Percentiles rank a stretch among this genome's conserved stretches.
These are phyloP conservation scores for Agrotis segetum DNA, from an alignment of 2,888 invertebrate species.

Conservation along the genomic window DNA sequence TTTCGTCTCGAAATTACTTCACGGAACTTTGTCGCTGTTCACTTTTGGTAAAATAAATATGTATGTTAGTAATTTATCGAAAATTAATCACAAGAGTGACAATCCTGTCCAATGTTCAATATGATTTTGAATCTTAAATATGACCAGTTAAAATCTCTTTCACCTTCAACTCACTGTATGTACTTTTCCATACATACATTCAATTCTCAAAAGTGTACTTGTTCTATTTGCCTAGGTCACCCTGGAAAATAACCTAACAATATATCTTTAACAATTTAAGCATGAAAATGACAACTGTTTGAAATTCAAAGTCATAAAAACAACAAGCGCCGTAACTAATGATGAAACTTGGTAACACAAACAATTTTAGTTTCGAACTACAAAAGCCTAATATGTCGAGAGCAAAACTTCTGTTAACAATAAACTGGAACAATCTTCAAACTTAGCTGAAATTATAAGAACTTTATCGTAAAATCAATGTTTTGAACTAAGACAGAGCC, in stretches of 20 bases:
- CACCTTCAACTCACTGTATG: background rate
- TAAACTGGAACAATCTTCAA: slow-evolving; percentile 27
- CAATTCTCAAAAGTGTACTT: no score
- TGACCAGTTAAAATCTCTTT: background rate
- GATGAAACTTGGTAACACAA: slow-evolving; percentile 21
- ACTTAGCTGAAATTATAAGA: slow-evolving; percentile 8
- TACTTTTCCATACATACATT: background rate
- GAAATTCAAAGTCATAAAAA: slow-evolving; percentile 6
- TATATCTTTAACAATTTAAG: background rate
- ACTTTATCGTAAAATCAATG: slow-evolving; percentile 2
- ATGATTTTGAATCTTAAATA: background rate
- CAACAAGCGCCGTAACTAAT: slow-evolving; percentile 4
- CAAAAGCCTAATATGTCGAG: slow-evolving; percentile 13
- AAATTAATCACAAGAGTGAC: background rate
- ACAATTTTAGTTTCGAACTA: slow-evolving; percentile 40
- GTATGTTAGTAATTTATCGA: background rate
- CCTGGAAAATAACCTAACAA: background rate
- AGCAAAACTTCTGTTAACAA: slow-evolving; percentile 12
- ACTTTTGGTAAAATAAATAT: background rate
- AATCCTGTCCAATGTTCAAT: no score
- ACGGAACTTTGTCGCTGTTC: background rate
- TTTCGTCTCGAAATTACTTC: slow-evolving; percentile 12
- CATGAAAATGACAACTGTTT: background rate
- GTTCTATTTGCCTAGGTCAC: background rate
- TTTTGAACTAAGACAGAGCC: background rate